phyloP scores from a whole-genome alignment of 2,113 vertebrate genomes.

The Anolis sagrei region DNA sequence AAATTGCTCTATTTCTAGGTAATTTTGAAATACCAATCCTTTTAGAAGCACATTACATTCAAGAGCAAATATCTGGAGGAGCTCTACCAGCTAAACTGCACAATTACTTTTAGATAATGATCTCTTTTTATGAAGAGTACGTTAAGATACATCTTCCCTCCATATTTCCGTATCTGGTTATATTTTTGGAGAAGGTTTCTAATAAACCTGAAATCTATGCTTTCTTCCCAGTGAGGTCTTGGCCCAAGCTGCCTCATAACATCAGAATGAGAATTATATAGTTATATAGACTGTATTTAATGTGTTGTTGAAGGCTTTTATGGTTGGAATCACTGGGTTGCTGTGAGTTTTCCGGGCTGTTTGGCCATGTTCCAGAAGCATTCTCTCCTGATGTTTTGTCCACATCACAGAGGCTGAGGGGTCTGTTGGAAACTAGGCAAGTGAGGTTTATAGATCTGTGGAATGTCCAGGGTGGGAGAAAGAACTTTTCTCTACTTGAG shows the following conservation, averaged over 20 bases:
- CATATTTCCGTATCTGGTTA: conserved; percentile 45
- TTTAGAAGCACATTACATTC: conserved; percentile 49
- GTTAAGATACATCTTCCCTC: conserved; percentile 27
- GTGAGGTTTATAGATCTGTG: too few relatives aligned
- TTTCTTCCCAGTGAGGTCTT: conserved; percentile 25
- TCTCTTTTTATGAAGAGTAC: conserved; percentile 21
- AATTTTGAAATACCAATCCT: conserved; percentile 58
- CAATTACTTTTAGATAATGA: conserved; percentile 23
- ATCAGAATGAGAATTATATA: conserved; percentile 34
- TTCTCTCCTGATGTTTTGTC: too few relatives aligned
- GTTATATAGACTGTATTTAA: conserved; percentile 39
- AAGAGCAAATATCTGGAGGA: conserved; percentile 43
- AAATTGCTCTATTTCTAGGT: conserved; percentile 66
- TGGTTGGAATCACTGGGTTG: too few relatives aligned
- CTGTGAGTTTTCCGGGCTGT: too few relatives aligned
- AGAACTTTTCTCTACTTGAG: too few relatives aligned
- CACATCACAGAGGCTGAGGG: too few relatives aligned
- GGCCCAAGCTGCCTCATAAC: conserved; percentile 17
- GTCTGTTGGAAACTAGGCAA: too few relatives aligned
- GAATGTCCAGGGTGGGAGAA: too few relatives aligned
- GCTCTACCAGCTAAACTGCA: conserved; percentile 27
- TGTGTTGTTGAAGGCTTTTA: too few relatives aligned
- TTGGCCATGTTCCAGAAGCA: too few relatives aligned
- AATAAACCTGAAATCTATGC: conserved; percentile 47
- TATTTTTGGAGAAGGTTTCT: conserved; percentile 50